phyloP scores from a whole-genome alignment of 2,888 invertebrate genomes.

The Oxystoma pomonae region DNA sequence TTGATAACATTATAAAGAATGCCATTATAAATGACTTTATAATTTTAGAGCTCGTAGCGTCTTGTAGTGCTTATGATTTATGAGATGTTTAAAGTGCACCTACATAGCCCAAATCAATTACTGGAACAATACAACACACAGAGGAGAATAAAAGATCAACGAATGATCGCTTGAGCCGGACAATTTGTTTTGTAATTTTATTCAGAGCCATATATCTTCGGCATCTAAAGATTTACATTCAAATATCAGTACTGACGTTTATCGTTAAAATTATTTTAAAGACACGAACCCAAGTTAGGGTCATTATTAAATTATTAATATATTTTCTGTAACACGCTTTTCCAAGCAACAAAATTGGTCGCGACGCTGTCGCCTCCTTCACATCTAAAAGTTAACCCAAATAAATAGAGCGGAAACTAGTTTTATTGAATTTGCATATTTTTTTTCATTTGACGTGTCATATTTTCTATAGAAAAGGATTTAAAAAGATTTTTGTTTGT shows the following conservation, averaged over 20 bases:
- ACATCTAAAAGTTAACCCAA: too few relatives aligned
- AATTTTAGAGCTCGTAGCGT: neutral
- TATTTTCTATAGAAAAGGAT: too few relatives aligned
- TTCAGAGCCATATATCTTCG: constrained; percentile 10
- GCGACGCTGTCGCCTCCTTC: too few relatives aligned
- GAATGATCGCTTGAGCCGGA: constrained; percentile 8
- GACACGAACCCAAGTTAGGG: too few relatives aligned
- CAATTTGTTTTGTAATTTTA: constrained; percentile 14
- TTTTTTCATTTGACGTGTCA: too few relatives aligned
- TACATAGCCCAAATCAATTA: neutral
- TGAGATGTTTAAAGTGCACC: neutral
- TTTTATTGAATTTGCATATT: too few relatives aligned
- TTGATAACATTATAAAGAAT: neutral
- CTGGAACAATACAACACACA: neutral
- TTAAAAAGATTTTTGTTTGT: too few relatives aligned
- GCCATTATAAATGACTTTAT: neutral
- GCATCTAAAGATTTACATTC: constrained; percentile 7
- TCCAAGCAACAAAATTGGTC: too few relatives aligned
- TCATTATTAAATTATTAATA: too few relatives aligned
- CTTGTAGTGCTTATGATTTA: neutral
- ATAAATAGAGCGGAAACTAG: too few relatives aligned
- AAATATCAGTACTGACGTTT: neutral
- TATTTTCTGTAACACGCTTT: too few relatives aligned
- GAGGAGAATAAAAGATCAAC: neutral
- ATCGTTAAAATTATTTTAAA: neutral